A percentile compares a stretch with the other conserved stretches of the same genome.
Evolutionary conservation across 2,888 invertebrate species (phyloP).

Genomic region (Pseudeuparius sepicola): DNA sequence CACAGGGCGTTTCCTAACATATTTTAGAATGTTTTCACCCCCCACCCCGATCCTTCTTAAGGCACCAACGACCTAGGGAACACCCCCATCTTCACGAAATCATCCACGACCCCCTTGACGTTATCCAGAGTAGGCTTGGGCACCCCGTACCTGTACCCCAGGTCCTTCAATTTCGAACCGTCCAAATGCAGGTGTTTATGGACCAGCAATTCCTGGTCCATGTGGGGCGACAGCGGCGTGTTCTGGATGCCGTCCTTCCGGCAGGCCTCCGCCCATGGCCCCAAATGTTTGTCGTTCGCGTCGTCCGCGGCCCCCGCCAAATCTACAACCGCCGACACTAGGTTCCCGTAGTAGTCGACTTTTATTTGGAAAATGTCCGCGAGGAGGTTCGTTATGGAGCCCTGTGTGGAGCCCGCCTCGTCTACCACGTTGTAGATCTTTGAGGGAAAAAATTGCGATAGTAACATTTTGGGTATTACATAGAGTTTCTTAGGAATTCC

Average conservation of each 20-base stretch:
- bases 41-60: too few species aligned
- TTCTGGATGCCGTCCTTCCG: constrained; percentile 62
- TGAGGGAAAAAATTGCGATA: too few species aligned
- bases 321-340: constrained; percentile 74
- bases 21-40: too few species aligned
- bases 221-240: constrained; percentile 81
- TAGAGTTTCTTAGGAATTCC: too few species aligned
- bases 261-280: constrained; percentile 84
- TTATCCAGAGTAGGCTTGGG: constrained; percentile 47
- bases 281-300: constrained; percentile 88
- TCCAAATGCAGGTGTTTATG: constrained; percentile 72
- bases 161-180: constrained; percentile 51
- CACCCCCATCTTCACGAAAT: constrained; percentile 71
- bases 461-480: too few species aligned
- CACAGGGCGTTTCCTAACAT: too few species aligned
- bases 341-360: constrained; percentile 77
- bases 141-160: constrained; percentile 50
- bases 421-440: constrained; percentile 79
- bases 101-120: constrained; percentile 57
- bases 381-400: constrained; percentile 68
- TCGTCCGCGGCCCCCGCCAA: constrained; percentile 75
- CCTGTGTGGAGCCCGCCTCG: constrained; percentile 73
- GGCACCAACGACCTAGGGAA: constrained; percentile 60
- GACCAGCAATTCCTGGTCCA: constrained; percentile 71
- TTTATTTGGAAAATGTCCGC: constrained; percentile 77